Evolutionary conservation across 2,797 vertebrate species (phyloP).

Genomic region (Sciurus carolinensis): DNA sequence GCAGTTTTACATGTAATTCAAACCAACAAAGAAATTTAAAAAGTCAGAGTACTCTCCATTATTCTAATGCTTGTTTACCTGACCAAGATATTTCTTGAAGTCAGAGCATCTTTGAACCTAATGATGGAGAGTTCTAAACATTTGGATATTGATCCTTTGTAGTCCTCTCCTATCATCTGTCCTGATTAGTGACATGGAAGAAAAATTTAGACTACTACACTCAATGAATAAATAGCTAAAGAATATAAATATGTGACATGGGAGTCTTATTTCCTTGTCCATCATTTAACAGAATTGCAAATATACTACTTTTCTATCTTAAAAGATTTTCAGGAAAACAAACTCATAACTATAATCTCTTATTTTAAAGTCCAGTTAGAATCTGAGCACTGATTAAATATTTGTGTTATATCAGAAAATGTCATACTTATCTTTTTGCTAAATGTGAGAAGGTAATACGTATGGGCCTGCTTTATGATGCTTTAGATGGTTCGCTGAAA

Average conservation of each 20-base stretch:
- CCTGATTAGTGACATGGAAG: neutral
- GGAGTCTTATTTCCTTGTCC: neutral
- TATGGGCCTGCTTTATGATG: neutral
- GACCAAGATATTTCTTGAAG: neutral
- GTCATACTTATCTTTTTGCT: neutral
- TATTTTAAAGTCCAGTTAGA: neutral
- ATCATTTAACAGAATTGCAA: neutral
- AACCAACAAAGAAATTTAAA: constrained; percentile 19
- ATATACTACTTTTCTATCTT: neutral
- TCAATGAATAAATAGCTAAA: neutral
- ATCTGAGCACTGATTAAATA: neutral
- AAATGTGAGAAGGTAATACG: neutral
- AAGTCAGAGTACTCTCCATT: neutral
- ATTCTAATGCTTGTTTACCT: neutral
- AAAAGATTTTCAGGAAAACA: neutral
- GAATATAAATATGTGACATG: neutral
- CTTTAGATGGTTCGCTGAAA: neutral
- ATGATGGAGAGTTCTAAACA: neutral
- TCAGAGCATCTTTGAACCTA: neutral
- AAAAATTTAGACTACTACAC: neutral
- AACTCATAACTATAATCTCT: neutral
- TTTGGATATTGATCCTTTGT: neutral
- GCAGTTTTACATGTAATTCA: neutral
- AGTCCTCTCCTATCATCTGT: neutral
- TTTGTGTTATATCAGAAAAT: neutral